phyloP scores from a whole-genome alignment of 1,140 invertebrate genomes.

The Leptinotarsa lineolata region DNA sequence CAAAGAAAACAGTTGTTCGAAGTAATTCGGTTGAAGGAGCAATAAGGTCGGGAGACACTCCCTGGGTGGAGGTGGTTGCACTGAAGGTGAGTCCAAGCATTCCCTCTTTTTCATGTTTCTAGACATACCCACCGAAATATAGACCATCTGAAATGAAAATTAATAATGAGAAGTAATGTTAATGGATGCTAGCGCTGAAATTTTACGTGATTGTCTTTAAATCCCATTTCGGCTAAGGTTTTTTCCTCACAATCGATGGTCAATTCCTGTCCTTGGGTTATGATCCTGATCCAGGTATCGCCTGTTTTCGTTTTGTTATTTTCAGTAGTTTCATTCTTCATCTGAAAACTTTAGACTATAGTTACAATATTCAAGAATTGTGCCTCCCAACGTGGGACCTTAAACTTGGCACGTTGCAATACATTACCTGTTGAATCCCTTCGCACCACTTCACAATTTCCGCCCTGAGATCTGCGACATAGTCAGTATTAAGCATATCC shows the following conservation, averaged over 20 bases:
- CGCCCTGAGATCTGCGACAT: constrained; percentile 86
- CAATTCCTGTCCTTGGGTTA: constrained; percentile 90
- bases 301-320: constrained; percentile 34
- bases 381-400: background rate
- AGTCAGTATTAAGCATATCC: constrained; percentile 77
- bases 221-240: constrained; percentile 84
- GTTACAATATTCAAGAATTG: background rate
- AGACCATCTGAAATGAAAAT: constrained; percentile 70
- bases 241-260: constrained; percentile 93
- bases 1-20: constrained; percentile 86
- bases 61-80: constrained; percentile 77
- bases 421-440: constrained; percentile 39
- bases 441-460: constrained; percentile 95
- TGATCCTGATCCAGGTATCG: constrained; percentile 73
- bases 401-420: background rate
- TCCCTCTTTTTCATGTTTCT: constrained; percentile 75
- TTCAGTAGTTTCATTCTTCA: constrained; percentile 21
- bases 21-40: constrained; percentile 82
- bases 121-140: constrained; percentile 83
- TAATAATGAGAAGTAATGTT: background rate
- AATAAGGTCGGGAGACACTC: constrained; percentile 84
- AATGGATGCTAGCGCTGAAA: background rate
- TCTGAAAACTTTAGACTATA: constrained; percentile 9
- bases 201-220: constrained; percentile 79
- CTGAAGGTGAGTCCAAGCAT: constrained; percentile 73